A percentile compares a stretch with the other conserved stretches of the same genome.
Conservation (phyloP, 2,888 invertebrate genomes). For the Macrosiphum euphorbiae region DNA sequence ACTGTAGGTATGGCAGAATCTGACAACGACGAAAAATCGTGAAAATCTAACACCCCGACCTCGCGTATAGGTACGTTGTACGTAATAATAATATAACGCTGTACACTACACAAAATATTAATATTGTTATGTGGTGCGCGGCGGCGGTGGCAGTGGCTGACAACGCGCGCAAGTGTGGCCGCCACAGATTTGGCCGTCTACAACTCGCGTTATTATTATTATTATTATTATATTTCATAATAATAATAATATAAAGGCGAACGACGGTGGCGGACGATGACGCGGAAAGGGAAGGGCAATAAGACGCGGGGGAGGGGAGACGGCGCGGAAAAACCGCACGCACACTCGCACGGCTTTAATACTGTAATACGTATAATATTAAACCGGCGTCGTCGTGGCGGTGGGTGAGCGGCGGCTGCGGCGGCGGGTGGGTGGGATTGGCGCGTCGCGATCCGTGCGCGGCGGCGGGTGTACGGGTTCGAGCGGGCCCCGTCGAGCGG, state of each 20-base stretch:
- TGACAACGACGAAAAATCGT: not conserved
- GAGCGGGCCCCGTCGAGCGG: not conserved
- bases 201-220: constrained; percentile 30
- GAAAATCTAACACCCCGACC: not conserved
- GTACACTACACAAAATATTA: not conserved
- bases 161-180: not conserved
- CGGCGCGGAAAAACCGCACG: not conserved
- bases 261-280: not conserved
- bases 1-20: not conserved
- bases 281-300: not conserved
- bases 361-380: not conserved
- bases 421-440: not conserved
- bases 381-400: constrained; percentile 16
- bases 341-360: not conserved
- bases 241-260: not conserved
- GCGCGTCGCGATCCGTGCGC: not conserved
- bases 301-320: not conserved
- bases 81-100: not conserved
- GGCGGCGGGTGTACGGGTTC: not conserved
- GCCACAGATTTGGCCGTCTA: constrained; percentile 44
- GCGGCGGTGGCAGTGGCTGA: not conserved
- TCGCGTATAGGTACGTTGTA: not conserved
- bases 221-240: not conserved
- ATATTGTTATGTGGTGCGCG: not conserved
- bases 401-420: not conserved